These are phyloP conservation scores for Gymnobelideus leadbeateri DNA, from an alignment of 2,113 vertebrate genomes.

Conservation along the genomic window DNA sequence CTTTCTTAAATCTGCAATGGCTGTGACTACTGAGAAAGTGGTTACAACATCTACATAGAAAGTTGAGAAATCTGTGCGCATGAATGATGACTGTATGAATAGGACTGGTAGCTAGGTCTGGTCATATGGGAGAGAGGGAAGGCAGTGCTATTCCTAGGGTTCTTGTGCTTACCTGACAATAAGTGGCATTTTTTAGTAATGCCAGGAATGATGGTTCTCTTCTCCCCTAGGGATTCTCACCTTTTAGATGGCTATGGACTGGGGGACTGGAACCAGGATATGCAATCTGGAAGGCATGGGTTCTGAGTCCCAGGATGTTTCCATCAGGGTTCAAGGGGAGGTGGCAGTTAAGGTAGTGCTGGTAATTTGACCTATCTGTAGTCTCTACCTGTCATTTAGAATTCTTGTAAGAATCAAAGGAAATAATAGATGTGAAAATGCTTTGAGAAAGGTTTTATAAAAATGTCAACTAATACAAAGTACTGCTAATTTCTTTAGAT, in stretches of 20 bases:
- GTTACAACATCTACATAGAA: background rate
- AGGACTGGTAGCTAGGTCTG: background rate
- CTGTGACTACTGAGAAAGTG: background rate
- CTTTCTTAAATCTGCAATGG: background rate
- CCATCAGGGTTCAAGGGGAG: background rate
- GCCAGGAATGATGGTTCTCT: background rate
- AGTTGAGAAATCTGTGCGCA: background rate
- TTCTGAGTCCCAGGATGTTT: background rate
- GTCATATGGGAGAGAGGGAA: background rate
- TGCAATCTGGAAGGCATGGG: background rate
- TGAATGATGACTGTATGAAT: background rate
- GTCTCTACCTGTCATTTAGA: background rate
- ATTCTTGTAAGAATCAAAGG: background rate
- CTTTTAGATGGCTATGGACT: background rate
- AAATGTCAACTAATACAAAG: constrained; percentile 48
- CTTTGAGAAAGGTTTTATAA: background rate
- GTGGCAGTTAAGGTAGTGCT: background rate
- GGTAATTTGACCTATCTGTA: background rate
- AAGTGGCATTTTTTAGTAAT: background rate
- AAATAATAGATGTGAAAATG: constrained; percentile 13
- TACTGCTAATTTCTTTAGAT: constrained; percentile 46
- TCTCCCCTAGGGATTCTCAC: background rate
- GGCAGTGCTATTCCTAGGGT: background rate
- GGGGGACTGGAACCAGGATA: background rate
- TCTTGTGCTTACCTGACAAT: background rate